Conservation (phyloP, 2,797 vertebrate species). For the Synanceia verrucosa region DNA sequence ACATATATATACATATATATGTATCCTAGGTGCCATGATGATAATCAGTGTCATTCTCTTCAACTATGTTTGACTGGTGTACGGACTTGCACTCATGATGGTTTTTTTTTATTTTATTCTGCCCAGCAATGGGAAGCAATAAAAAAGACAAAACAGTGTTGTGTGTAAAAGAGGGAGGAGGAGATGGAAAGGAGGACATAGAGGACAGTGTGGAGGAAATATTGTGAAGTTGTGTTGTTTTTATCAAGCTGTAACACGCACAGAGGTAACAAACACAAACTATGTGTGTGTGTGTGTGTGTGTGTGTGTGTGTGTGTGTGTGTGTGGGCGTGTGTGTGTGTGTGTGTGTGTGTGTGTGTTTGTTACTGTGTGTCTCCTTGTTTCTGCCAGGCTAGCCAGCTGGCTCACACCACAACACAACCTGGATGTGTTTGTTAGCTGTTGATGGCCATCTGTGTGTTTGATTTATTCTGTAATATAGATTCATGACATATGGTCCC, state of each 20-base stretch:
- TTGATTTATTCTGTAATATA: constrained; percentile 65
- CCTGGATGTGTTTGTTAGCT: constrained; percentile 69
- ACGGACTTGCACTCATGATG: too few relatives aligned
- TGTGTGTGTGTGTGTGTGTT: constrained; percentile 28
- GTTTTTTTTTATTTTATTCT: too few relatives aligned
- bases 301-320: constrained; percentile 36
- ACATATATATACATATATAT: too few relatives aligned
- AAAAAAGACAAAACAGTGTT: too few relatives aligned
- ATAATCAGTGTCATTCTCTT: too few relatives aligned
- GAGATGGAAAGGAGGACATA: background rate
- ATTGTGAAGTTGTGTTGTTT: constrained; percentile 9
- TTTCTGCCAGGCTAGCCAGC: constrained; percentile 61
- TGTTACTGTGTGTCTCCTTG: constrained; percentile 37
- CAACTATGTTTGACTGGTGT: too few relatives aligned
- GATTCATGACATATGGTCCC: constrained; percentile 64
- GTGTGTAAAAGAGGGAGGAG: background rate
- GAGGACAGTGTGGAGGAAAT: background rate
- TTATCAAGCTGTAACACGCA: constrained; percentile 30
- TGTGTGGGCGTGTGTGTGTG: background rate
- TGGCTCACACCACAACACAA: constrained; percentile 71
- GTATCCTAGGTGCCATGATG: too few relatives aligned
- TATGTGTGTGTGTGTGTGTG: background rate
- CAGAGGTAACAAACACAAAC: constrained; percentile 33
- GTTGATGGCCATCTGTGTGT: constrained; percentile 67
- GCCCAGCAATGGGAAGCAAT: background rate